A percentile compares a stretch with the other conserved stretches of the same genome.
Conservation (phyloP, 2,888 invertebrate genomes). For the Agriopis marginaria region DNA sequence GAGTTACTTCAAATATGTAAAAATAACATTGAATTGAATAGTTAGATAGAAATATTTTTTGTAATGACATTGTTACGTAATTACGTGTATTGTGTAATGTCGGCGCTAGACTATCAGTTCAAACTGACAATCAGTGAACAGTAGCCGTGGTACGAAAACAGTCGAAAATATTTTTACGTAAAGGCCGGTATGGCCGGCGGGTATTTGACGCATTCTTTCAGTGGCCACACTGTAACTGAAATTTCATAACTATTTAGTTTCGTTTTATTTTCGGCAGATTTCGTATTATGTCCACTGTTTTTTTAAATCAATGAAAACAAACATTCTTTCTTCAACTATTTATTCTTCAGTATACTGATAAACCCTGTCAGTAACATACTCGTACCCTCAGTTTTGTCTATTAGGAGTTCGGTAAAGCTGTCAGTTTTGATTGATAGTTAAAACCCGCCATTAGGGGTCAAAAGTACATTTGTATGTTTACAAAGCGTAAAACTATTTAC, state of each 20-base stretch:
- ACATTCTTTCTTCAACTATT: no score
- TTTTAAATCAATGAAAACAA: no score
- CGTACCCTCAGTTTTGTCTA: not conserved
- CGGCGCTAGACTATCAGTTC: slow-evolving; percentile 1
- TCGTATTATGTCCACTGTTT: no score
- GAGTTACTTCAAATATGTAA: slow-evolving; percentile 70
- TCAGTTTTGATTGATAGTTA: not conserved
- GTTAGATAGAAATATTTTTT: slow-evolving; percentile 27
- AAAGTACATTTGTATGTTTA: not conserved
- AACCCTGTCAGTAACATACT: not conserved
- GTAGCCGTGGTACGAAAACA: not conserved
- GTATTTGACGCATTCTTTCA: no score
- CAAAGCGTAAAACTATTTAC: not conserved
- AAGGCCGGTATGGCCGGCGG: no score
- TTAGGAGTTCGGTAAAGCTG: not conserved
- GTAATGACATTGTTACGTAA: slow-evolving; percentile 2
- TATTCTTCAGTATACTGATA: no score
- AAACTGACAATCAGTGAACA: not conserved
- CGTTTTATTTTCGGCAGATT: no score
- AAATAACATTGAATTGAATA: slow-evolving; percentile 45
- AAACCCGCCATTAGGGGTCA: not conserved
- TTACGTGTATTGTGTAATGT: not conserved
- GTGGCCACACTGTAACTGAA: no score
- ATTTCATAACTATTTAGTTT: no score
- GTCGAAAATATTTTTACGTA: not conserved